phyloP scores from a whole-genome alignment of 2,797 vertebrate genomes.

The Catamblyrhynchus diadema region DNA sequence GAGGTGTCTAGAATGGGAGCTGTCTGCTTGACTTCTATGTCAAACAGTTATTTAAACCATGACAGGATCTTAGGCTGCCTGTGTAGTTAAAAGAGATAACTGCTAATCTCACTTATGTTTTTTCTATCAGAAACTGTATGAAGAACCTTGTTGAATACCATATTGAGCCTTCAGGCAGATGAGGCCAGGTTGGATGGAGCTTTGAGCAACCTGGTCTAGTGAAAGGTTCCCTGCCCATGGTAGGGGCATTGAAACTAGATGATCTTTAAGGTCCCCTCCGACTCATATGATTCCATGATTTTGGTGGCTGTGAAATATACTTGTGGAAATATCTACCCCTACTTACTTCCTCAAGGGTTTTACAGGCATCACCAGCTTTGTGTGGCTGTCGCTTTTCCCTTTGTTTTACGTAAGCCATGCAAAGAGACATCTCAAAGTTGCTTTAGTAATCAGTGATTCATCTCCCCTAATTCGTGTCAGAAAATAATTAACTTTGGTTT shows the following conservation, averaged over 20 bases:
- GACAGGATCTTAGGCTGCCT: background rate
- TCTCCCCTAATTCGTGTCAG: slow-evolving; percentile 11
- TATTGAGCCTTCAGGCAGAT: background rate
- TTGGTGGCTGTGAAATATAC: background rate
- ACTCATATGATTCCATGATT: background rate
- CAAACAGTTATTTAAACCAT: background rate
- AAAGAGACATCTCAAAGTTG: background rate
- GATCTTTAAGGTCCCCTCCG: background rate
- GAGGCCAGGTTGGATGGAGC: background rate
- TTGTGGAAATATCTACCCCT: background rate
- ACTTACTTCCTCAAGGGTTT: background rate
- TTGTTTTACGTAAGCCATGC: background rate
- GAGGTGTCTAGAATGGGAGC: background rate
- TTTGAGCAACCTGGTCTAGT: background rate
- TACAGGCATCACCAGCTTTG: background rate
- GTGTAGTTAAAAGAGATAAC: background rate
- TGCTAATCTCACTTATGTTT: background rate
- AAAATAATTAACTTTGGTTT: slow-evolving; percentile 36
- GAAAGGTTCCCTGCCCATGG: background rate
- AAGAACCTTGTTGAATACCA: background rate
- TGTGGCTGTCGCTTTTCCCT: background rate
- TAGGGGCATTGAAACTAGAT: background rate
- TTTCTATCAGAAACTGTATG: background rate
- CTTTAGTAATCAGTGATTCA: slow-evolving; percentile 45
- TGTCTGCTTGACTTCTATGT: background rate